Evolutionary conservation across 2,888 invertebrate species (phyloP).

Genomic region (Punctoribates punctum): DNA sequence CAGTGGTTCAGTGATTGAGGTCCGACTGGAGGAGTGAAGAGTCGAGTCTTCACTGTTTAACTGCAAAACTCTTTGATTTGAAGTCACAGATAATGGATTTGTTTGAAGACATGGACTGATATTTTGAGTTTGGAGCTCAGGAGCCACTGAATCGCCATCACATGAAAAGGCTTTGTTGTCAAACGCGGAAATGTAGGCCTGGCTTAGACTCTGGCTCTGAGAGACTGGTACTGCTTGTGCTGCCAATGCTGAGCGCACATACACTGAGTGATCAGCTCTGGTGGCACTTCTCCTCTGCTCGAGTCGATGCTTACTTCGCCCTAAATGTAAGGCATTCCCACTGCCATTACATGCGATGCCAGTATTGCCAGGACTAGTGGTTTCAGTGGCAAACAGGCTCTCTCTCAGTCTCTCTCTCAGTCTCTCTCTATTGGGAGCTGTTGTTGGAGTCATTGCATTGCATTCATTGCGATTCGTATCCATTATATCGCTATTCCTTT

Average conservation of each 20-base stretch:
- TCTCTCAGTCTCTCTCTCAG: neutral
- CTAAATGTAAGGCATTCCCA: slow-evolving; percentile 13
- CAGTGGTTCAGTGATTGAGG: neutral
- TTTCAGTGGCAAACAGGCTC: slow-evolving; percentile 17
- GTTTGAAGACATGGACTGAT: slow-evolving; percentile 3
- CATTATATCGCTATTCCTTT: slow-evolving; percentile 29
- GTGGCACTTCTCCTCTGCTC: slow-evolving; percentile 18
- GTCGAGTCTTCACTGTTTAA: slow-evolving; percentile 1
- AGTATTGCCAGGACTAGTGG: neutral
- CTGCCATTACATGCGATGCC: neutral
- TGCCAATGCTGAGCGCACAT: neutral
- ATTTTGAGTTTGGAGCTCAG: slow-evolving; percentile 18
- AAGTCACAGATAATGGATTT: slow-evolving; percentile 5
- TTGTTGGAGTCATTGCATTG: neutral
- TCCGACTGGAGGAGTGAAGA: neutral
- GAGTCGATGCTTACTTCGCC: slow-evolving; percentile 32
- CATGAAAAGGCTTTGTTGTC: slow-evolving; percentile 36
- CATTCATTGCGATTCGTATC: neutral
- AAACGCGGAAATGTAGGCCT: slow-evolving; percentile 12
- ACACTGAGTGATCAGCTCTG: slow-evolving; percentile 21
- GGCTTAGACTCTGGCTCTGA: neutral
- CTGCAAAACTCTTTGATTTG: neutral
- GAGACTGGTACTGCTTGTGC: slow-evolving; percentile 37
- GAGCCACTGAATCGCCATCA: slow-evolving; percentile 31
- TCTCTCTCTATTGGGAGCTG: neutral